Evolutionary conservation across 2,113 vertebrate genomes (phyloP), one percentile per base, ranked within the genome.

Genomic region (Edolisoma coerulescens): DNA sequence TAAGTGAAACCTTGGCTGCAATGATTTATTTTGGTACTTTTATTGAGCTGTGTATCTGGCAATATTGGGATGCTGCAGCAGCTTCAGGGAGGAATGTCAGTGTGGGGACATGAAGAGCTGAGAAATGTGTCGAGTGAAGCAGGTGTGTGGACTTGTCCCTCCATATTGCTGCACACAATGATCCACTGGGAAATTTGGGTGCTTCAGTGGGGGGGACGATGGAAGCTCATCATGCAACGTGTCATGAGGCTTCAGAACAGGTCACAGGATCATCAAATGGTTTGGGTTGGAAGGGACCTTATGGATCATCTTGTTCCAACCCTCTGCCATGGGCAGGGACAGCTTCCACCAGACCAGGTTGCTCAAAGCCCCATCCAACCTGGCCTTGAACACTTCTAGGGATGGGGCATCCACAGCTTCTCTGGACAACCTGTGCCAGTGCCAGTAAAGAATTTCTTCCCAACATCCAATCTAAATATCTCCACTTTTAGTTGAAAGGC

Each of bases 1-100:
- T 73, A 78, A 93, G 78, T n/a, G 63, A 96, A 93, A 65, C 84
- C 61, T 74, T 87, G 87, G 65, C 81, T 87, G 37, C 69, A 42
- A 33, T 94, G 77, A 94, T 96, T 96, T 91, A 91, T 96, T 95
- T 82, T 61, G 54, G 57, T 75, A 35, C 73, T 84, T 89, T 18
- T 26, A 73, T 2, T 90, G 64, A 91, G 71, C 89, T 54, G 63
- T 33, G 67, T 70, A 80, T 91, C 87, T 91, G 93, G 74, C 45
- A 83, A 65, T 79, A 45, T 10, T 70, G 63, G 35, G 87, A 73
- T 41, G 65, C 65, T 91, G 26, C 9, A 42, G 57, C 0, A 8
- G 73, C 35, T 90, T 33, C 50, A 20, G 54, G 57, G 50, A 47
- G 30, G 37, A 68, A 14, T 17, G 44, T 60, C 63, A 85, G 16